Evolutionary conservation across 2,888 invertebrate genomes (phyloP).

Genomic region (Iselma pallidipennis): DNA sequence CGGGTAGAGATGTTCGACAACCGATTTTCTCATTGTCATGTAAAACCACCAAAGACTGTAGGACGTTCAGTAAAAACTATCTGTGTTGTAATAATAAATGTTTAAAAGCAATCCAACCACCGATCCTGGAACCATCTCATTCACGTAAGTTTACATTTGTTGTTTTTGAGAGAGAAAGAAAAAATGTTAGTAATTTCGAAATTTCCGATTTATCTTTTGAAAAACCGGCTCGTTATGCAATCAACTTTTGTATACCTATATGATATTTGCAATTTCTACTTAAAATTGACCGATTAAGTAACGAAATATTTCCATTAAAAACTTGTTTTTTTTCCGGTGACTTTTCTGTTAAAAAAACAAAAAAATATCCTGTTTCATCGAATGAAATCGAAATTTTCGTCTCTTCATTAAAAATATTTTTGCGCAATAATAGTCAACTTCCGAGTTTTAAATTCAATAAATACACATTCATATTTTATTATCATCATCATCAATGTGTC

Average conservation of each 20-base stretch:
- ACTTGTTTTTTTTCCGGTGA: no score
- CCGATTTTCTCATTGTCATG: constrained; percentile 56
- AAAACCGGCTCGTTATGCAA: not conserved
- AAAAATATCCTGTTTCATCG: no score
- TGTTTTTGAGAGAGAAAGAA: not conserved
- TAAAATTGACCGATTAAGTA: not conserved
- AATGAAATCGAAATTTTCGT: no score
- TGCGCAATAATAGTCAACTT: not conserved
- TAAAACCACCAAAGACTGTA: constrained; percentile 60
- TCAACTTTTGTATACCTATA: not conserved
- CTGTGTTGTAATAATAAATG: constrained; percentile 66
- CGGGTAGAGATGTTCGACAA: constrained; percentile 56
- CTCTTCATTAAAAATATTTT: not conserved
- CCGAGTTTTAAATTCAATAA: not conserved
- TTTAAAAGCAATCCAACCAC: constrained; percentile 64
- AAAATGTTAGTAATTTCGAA: not conserved
- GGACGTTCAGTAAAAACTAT: constrained; percentile 59
- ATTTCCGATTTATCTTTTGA: not conserved
- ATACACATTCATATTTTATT: not conserved
- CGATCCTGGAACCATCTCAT: constrained; percentile 56
- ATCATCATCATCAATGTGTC: not conserved
- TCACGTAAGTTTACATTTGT: constrained; percentile 43
- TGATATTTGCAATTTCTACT: constrained; percentile 1
- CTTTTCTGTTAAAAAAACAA: no score
- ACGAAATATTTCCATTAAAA: no score